Evolutionary conservation across 2,797 vertebrate genomes (phyloP).

Genomic region (Danio kyathit): DNA sequence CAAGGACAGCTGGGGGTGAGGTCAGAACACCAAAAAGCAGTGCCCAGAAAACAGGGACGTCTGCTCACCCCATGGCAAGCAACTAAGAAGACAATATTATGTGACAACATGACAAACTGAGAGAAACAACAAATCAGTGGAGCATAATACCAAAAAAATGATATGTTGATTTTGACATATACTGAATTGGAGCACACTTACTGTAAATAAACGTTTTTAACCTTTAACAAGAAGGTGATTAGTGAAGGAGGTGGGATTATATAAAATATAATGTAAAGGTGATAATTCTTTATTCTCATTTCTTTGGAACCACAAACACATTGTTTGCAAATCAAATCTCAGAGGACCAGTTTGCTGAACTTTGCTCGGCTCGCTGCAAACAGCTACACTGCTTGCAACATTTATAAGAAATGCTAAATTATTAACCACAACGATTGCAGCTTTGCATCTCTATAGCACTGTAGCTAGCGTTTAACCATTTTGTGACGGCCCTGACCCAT

Average conservation of each 20-base stretch:
- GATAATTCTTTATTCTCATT: conserved; percentile 21
- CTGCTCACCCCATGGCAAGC: too few species aligned
- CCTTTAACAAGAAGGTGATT: not conserved
- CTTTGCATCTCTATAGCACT: conserved; percentile 31
- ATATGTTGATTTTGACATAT: not conserved
- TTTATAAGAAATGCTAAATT: conserved; percentile 58
- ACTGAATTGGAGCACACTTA: not conserved
- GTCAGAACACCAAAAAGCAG: too few species aligned
- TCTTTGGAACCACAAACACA: conserved; percentile 7
- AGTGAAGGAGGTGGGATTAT: not conserved
- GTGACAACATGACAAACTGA: too few species aligned
- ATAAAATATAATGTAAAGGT: conserved; percentile 19
- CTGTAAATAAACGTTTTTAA: not conserved
- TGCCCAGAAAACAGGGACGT: too few species aligned
- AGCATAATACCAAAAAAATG: not conserved
- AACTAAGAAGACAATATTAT: too few species aligned
- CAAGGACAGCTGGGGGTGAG: too few species aligned
- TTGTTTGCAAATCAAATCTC: conserved; percentile 28
- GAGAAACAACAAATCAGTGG: not conserved
- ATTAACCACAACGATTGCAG: conserved; percentile 53
- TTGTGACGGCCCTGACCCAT: not conserved
- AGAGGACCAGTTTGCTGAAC: conserved; percentile 42
- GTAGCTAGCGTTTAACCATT: conserved; percentile 31
- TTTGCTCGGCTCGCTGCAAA: conserved; percentile 37
- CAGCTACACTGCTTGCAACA: conserved; percentile 46